Conservation (phyloP, 2,797 vertebrate species). For the Hypotaenidia philippensis region DNA sequence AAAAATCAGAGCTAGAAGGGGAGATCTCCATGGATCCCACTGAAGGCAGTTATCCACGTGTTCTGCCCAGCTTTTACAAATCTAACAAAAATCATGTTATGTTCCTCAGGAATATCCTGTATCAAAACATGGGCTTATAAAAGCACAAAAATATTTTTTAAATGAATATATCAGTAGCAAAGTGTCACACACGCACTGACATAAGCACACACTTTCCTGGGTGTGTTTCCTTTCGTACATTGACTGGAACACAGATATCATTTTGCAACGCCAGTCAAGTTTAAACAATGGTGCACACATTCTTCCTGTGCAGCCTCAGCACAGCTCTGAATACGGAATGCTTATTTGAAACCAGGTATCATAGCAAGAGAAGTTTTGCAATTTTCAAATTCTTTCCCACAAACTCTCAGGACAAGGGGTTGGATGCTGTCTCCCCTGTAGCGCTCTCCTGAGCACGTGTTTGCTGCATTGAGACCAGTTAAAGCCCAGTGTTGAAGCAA, state of each 20-base stretch:
- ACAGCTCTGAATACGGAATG: background rate
- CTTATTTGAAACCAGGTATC: background rate
- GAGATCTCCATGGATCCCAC: background rate
- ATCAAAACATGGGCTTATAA: background rate
- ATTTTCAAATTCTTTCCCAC: background rate
- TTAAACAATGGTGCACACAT: background rate
- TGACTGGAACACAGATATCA: background rate
- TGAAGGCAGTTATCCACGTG: background rate
- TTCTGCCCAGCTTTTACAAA: background rate
- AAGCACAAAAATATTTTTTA: background rate
- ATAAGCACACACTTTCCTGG: background rate
- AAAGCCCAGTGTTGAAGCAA: background rate
- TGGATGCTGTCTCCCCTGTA: accelerated
- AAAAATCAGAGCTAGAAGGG: background rate
- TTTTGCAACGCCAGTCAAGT: background rate
- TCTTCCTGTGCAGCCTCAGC: background rate
- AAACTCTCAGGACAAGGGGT: background rate
- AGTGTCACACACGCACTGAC: background rate
- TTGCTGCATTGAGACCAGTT: background rate
- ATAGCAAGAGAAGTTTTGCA: background rate
- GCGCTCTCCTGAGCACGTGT: background rate
- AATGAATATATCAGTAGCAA: background rate
- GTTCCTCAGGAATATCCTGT: background rate
- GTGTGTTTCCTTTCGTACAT: no score
- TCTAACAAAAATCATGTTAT: background rate